phyloP scores from a whole-genome alignment of 1,140 invertebrate species.

The Cyclina sinensis region DNA sequence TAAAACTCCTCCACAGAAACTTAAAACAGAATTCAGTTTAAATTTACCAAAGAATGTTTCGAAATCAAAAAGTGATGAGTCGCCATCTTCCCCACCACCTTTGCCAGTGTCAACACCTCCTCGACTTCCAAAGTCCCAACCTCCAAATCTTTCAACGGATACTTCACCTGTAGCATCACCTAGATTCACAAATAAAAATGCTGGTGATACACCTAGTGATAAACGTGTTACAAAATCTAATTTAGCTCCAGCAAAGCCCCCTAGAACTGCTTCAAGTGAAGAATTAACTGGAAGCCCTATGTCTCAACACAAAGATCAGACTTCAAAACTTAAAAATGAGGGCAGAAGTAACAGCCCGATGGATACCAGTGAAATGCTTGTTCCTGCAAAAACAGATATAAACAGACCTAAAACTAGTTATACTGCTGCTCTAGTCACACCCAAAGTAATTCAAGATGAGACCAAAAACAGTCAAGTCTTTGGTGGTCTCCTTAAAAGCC shows the following conservation, averaged over 20 bases:
- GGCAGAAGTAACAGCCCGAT: constrained; percentile 37
- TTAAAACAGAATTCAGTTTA: constrained; percentile 44
- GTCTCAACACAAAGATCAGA: not conserved
- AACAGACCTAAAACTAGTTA: constrained; percentile 41
- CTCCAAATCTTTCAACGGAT: constrained; percentile 7
- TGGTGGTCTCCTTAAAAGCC: constrained; percentile 60
- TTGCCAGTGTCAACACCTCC: constrained; percentile 66
- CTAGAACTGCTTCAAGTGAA: constrained; percentile 1
- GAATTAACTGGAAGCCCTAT: not conserved
- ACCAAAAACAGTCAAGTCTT: constrained; percentile 54
- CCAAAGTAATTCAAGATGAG: constrained; percentile 50
- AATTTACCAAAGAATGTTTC: not conserved
- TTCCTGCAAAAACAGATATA: constrained; percentile 13
- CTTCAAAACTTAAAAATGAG: not conserved
- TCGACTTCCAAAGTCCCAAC: constrained; percentile 15
- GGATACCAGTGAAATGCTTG: constrained; percentile 52
- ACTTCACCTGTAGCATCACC: constrained; percentile 45
- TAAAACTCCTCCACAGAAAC: constrained; percentile 41
- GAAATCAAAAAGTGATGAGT: not conserved
- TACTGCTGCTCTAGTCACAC: constrained; percentile 37
- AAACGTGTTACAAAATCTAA: not conserved
- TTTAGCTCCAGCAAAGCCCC: constrained; percentile 18
- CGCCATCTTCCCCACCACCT: constrained; percentile 61
- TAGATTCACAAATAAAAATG: not conserved
- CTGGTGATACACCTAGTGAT: not conserved